Conservation (phyloP, 1,140 invertebrate species). For the Panulirus ornatus region DNA sequence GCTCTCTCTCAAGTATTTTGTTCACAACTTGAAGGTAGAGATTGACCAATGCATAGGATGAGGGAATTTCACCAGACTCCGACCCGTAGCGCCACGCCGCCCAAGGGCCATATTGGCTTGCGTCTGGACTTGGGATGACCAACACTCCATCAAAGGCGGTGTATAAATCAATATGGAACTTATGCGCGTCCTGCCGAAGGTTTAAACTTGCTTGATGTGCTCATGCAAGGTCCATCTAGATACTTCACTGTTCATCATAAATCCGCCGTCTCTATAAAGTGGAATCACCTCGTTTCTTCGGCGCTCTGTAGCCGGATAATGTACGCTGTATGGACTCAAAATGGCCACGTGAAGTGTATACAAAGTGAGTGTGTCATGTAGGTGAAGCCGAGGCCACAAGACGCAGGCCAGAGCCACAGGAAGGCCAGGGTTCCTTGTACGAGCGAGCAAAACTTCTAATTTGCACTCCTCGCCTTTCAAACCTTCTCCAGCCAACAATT, state of each 20-base stretch:
- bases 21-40: constrained; percentile 74
- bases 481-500: constrained; percentile 69
- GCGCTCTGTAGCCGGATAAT: constrained; percentile 59
- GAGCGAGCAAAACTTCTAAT: constrained; percentile 66
- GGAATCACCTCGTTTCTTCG: constrained; percentile 73
- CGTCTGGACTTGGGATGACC: constrained; percentile 57
- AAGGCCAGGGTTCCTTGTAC: constrained; percentile 52
- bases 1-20: constrained; percentile 75
- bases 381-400: neutral
- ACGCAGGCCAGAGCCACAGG: neutral
- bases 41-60: constrained; percentile 74
- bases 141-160: constrained; percentile 66
- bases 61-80: constrained; percentile 47
- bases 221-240: constrained; percentile 74
- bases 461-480: constrained; percentile 70
- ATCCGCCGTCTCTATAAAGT: constrained; percentile 74
- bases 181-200: constrained; percentile 53
- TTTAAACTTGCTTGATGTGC: constrained; percentile 58
- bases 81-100: constrained; percentile 1
- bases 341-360: constrained; percentile 52
- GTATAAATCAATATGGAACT: constrained; percentile 71
- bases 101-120: constrained; percentile 43
- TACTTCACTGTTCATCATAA: constrained; percentile 75
- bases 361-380: constrained; percentile 14
- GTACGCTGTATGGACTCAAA: constrained; percentile 65